phyloP scores from a whole-genome alignment of 1,140 invertebrate species.

The Sitobion miscanthi region DNA sequence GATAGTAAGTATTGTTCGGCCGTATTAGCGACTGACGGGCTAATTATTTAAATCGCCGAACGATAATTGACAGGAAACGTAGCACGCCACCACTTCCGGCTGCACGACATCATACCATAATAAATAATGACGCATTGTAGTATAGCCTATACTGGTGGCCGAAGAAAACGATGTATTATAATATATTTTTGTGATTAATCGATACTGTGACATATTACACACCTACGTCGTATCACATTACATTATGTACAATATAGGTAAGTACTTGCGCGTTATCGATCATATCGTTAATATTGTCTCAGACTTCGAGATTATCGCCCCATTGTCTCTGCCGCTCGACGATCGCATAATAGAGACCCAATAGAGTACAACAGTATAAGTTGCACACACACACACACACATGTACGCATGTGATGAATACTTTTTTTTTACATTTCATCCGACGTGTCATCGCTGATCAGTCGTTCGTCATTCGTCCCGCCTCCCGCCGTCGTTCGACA shows the following conservation, averaged over 20 bases:
- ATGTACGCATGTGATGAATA: neutral
- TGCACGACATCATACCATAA: too few species aligned
- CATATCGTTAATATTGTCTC: neutral
- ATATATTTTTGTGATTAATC: too few species aligned
- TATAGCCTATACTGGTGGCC: too few species aligned
- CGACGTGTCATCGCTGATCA: neutral
- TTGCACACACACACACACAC: neutral
- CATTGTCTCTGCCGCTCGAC: neutral
- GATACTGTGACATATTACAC: neutral
- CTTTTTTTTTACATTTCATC: neutral
- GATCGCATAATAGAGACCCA: neutral
- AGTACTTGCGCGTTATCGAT: too few species aligned
- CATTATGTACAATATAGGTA: too few species aligned
- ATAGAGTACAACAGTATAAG: neutral
- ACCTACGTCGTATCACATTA: neutral
- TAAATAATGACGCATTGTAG: too few species aligned
- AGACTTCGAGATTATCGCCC: neutral
- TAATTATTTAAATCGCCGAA: too few species aligned
- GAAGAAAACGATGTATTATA: neutral
- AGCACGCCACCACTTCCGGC: too few species aligned
- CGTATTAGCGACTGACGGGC: too few species aligned
- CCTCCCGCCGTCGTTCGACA: neutral
- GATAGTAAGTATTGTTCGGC: too few species aligned
- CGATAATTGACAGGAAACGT: too few species aligned
- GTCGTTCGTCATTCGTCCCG: neutral